Base-by-base conservation (phyloP, 2,888 invertebrate genomes). In the Gastracanthus pulcherrimus region DNA sequence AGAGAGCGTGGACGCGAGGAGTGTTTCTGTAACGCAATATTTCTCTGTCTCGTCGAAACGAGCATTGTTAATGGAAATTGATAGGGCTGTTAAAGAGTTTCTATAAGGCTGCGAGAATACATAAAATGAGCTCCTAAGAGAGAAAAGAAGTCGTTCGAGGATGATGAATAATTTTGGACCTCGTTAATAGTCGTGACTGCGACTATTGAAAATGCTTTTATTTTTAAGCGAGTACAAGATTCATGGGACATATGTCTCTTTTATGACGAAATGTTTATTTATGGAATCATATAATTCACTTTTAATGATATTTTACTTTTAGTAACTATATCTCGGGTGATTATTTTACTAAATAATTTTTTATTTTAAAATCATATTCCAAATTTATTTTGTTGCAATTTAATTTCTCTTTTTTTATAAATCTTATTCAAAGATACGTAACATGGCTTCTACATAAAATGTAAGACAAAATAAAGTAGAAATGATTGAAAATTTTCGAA, bases 11-110 rank as follows among this genome's bases (percentile, higher is more conserved):
- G n/a, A 58, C 69, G 55, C n/a, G n/a, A n/a, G n/a, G 36, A 19
- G 29, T 9, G 38, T 71, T 72, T 67, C 34, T 48, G 76, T 76
- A 80, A 66, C 64, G 79, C 41, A 45, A 82, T 82, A 80, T 67
- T 78, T 78, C 79, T 80, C 76, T 76, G 79, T 72, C 82, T 82
- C 51, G 79, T 78, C 70, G 29, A 41, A 66, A 36, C 51, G 74
- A 62, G 81, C 60, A 78, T 75, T 69, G 58, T 78, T 82, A 79
- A 82, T 82, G 79, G 76, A 66, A 82, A 82, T 82, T 82, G 82
- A 82, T 82, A 79, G 79, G 70, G 71, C 71, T 60, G 66, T 82
- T 75, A 66, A 76, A 55, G 34, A 71, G 64, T 77, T 77, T 78
- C 69, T 70, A 76, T 36, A 26, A 70, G 64, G 4, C 36, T 19